Conservation (phyloP, 2,888 invertebrate genomes). For the Amphipoea oculea region DNA sequence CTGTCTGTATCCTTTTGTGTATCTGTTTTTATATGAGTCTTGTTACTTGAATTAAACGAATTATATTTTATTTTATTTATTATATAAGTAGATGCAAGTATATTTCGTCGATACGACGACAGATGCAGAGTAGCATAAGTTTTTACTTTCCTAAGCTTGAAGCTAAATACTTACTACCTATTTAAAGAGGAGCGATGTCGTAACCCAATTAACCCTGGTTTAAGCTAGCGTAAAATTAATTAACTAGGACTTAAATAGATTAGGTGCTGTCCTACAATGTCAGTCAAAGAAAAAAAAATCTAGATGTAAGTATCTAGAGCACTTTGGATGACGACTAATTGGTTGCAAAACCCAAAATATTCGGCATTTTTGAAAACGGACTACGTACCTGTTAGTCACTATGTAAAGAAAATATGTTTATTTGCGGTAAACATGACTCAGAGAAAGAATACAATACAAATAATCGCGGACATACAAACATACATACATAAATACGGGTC, state of each 20-base stretch:
- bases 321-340: background rate
- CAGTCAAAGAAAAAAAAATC: background rate
- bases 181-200: conserved; percentile 11
- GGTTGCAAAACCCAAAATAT: too few relatives aligned
- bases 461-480: too few relatives aligned
- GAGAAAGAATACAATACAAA: background rate
- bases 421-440: background rate
- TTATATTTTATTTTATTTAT: too few relatives aligned
- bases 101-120: background rate
- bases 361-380: too few relatives aligned
- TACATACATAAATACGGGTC: too few relatives aligned
- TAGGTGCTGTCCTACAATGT: background rate
- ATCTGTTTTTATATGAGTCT: too few relatives aligned
- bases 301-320: background rate
- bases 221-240: conserved; percentile 11
- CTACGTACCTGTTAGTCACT: background rate
- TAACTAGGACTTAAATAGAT: conserved; percentile 13
- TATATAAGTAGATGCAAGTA: too few relatives aligned
- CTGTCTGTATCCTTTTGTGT: too few relatives aligned
- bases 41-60: too few relatives aligned
- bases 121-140: background rate
- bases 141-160: conserved; percentile 1
- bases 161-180: background rate
- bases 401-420: background rate
- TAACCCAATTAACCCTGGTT: background rate